Base-by-base conservation (phyloP, 1,140 invertebrate genomes). In the Anastatus disparis region DNA sequence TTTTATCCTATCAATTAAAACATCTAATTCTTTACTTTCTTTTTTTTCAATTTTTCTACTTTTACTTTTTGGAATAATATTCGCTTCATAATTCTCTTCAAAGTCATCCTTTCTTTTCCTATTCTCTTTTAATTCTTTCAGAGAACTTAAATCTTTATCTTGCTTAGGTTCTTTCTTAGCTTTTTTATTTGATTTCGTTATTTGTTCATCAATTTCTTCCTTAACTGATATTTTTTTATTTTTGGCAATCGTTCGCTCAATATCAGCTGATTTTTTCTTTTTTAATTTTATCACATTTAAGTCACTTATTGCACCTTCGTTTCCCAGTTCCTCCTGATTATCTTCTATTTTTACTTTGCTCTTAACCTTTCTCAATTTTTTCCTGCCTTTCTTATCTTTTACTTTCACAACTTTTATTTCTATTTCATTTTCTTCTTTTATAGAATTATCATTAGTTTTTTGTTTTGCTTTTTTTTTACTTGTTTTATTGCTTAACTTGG, bases 1-100 rank as follows among this genome's bases (percentile, higher is more conserved):
- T 83, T 74, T 85, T 74, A 79, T 80, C 79, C 78, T 88, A 82
- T 85, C 87, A 66, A 78, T 85, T 79, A 75, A 79, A 80, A 77
- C 85, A 74, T 84, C 86, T 76, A 79, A 78, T 82, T 83, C 86
- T 80, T 82, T 75, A 61, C 62, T 79, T 63, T 79, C 80, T 52
- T 82, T 85, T 56, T 83, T 85, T 29, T 82, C 82, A 17, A 80
- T 81, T 66, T 83, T 85, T 24, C 79, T 79, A 74, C 71, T 85
- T 71, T 83, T 85, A 50, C 72, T 80, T 61, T 82, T 84, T n/a
- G 79, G 74, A 24, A 78, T 79, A 46, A 78, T 75, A 17, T 22
- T 72, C 55, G 75, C 70, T 38, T 85, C 77, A 26, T 79, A 81
- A 75, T 83, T 77, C 35, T 85, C 82, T 52, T 85, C 82, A 58